These are phyloP conservation scores for Patiria miniata DNA, from an alignment of 35 echinoderm and acorn worm genomes.

Conservation along the genomic window DNA sequence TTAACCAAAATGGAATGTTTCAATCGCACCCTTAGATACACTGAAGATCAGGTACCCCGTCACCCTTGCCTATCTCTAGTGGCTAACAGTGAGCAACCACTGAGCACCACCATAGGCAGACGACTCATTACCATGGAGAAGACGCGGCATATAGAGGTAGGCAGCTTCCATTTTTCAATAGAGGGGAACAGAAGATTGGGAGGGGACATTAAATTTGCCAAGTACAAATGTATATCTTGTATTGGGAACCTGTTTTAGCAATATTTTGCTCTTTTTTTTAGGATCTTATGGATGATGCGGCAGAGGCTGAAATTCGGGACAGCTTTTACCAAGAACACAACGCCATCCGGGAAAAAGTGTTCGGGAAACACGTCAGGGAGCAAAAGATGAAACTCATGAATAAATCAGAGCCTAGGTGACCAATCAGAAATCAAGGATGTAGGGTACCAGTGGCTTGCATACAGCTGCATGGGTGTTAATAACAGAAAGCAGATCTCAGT, in stretches of 20 bases:
- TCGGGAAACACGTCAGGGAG: not conserved
- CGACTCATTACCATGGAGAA: constrained; percentile 95
- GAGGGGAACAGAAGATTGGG: no score
- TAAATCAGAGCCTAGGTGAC: not conserved
- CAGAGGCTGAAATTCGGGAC: constrained; percentile 62
- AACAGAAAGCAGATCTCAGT: no score
- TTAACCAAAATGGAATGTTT: no score
- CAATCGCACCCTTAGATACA: constrained; percentile 46
- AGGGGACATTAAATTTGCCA: not conserved
- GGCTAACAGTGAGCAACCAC: constrained; percentile 80
- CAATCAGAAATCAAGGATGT: no score
- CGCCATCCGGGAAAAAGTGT: constrained; percentile 75
- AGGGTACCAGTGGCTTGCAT: no score
- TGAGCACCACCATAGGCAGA: constrained; percentile 69
- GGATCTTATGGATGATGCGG: constrained; percentile 35
- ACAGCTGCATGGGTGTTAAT: no score
- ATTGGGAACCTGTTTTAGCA: not conserved
- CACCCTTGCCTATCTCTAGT: constrained; percentile 85
- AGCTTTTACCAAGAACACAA: constrained; percentile 75
- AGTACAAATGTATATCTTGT: not conserved
- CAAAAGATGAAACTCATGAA: not conserved
- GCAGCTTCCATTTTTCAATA: not conserved
- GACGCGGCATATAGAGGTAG: constrained; percentile 62
- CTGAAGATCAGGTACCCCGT: constrained; percentile 71
- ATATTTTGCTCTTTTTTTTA: constrained; percentile 31